These are phyloP conservation scores for Cepphus grylle DNA, from an alignment of 2,113 vertebrate genomes.

Conservation along the genomic window DNA sequence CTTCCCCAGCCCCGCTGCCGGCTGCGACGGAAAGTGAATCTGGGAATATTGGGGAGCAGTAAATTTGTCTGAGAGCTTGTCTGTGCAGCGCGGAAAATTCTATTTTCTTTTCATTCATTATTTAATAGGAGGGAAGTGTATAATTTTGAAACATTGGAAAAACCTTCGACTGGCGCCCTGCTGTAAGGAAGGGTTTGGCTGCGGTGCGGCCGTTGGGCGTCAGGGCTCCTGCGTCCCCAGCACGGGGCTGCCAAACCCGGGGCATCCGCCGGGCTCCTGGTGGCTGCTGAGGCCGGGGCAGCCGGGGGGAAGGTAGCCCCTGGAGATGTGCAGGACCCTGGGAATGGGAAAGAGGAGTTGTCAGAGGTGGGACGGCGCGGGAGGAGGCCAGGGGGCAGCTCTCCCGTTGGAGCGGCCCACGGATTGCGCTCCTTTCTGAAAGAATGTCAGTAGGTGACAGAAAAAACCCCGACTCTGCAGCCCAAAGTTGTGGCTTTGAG, in stretches of 20 bases:
- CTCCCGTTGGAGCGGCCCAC: fast-evolving
- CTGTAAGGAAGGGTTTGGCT: neutral
- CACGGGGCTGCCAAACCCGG: neutral
- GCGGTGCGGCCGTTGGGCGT: too few species aligned
- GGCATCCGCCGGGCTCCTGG: fast-evolving
- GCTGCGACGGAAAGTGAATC: neutral
- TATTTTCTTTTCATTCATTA: neutral
- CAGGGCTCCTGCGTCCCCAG: neutral
- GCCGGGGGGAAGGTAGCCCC: neutral
- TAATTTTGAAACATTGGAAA: neutral
- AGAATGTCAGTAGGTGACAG: neutral
- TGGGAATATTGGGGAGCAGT: neutral
- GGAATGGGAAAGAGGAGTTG: neutral
- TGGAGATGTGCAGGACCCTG: too few species aligned
- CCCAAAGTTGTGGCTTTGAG: neutral
- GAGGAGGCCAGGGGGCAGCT: neutral
- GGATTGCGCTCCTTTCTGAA: neutral
- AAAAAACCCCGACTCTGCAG: neutral
- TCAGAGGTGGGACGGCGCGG: fast-evolving
- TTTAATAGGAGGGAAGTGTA: neutral
- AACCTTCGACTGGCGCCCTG: neutral
- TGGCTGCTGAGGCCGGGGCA: neutral
- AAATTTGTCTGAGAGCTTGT: neutral
- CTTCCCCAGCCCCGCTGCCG: neutral
- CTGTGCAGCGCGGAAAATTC: neutral